Conservation (phyloP, 2,113 vertebrate genomes). For the Bubo scandiacus region DNA sequence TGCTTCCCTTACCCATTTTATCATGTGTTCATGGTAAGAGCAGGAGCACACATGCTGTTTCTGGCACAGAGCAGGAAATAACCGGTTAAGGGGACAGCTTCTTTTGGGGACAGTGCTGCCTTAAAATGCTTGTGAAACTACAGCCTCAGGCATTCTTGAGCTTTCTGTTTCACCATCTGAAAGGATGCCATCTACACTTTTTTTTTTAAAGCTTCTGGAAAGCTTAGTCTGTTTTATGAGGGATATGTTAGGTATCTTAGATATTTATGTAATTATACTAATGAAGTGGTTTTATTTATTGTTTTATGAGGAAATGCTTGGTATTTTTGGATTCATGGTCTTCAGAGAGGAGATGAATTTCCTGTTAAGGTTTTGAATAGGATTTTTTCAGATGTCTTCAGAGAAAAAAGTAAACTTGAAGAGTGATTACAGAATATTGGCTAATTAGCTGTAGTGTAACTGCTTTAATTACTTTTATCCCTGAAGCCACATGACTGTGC, state of each 20-base stretch:
- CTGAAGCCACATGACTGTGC: conserved; percentile 69
- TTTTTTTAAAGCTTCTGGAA: background rate
- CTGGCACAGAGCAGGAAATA: conserved; percentile 14
- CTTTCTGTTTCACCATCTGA: conserved; percentile 47
- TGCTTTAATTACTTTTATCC: conserved; percentile 72
- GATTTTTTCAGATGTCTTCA: conserved; percentile 58
- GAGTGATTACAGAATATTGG: conserved; percentile 70
- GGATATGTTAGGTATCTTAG: background rate
- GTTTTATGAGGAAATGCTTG: conserved; percentile 36
- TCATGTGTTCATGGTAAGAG: background rate
- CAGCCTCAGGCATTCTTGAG: background rate
- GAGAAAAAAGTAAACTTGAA: conserved; percentile 65
- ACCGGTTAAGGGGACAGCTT: background rate
- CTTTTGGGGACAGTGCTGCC: conserved; percentile 23
- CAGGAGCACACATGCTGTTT: conserved; percentile 50
- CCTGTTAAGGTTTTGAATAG: conserved; percentile 35
- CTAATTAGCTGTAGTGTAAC: conserved; percentile 69
- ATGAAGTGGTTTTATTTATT: conserved; percentile 55
- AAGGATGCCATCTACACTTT: background rate
- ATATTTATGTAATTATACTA: conserved; percentile 50
- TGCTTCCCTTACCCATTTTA: background rate
- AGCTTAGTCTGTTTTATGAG: background rate
- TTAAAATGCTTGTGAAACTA: conserved; percentile 19
- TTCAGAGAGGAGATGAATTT: conserved; percentile 41
- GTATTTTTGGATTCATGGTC: background rate